A percentile compares a stretch with the other conserved stretches of the same genome.
Conservation (phyloP, 1,140 invertebrate species). For the Tribolium castaneum region DNA sequence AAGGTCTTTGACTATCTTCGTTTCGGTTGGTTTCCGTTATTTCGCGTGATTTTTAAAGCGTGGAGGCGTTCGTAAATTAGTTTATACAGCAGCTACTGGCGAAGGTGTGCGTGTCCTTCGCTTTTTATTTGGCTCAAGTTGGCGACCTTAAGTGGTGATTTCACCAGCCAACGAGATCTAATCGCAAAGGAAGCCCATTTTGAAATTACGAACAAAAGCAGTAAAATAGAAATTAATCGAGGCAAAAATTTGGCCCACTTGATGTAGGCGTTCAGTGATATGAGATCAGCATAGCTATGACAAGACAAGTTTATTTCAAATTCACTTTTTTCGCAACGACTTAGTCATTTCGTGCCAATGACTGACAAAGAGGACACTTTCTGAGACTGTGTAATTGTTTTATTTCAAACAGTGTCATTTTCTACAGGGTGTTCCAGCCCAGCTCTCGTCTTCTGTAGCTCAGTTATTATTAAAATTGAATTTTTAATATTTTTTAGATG, state of each 20-base stretch:
- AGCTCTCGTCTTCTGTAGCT: too few species aligned
- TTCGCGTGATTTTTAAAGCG: background rate
- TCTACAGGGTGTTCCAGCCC: too few species aligned
- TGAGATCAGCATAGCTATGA: background rate
- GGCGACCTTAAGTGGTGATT: background rate
- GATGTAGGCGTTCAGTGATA: background rate
- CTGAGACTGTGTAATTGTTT: background rate
- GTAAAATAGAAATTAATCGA: background rate
- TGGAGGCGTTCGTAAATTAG: slow-evolving; percentile 1
- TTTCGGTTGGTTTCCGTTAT: slow-evolving; percentile 4
- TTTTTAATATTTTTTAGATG: too few species aligned
- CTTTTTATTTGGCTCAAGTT: background rate
- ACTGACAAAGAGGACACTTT: background rate
- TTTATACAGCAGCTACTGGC: background rate
- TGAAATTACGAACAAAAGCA: background rate
- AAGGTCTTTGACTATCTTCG: slow-evolving; percentile 12
- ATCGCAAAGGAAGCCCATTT: too few species aligned
- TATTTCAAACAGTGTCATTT: background rate
- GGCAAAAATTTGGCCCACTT: background rate
- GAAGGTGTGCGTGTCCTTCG: background rate
- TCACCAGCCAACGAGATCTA: background rate
- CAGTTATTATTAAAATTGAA: too few species aligned
- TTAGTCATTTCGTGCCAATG: background rate
- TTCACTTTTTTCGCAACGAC: background rate
- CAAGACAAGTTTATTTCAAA: background rate